Evolutionary conservation across 92 coral and sea anemone species (phyloP).

Genomic region (Zoanthus solanderi): DNA sequence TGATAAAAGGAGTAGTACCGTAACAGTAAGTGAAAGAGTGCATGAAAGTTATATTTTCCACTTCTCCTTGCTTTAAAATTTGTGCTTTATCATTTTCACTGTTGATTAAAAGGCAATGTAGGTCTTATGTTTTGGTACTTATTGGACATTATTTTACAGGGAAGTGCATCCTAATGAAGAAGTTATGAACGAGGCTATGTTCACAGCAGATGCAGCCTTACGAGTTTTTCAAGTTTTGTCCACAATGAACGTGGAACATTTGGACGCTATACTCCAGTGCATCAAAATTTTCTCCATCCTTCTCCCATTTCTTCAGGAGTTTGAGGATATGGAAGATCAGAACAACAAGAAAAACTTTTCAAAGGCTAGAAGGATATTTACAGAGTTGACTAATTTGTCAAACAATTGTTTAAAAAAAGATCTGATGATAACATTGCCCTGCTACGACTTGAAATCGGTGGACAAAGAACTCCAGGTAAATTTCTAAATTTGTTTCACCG

Average conservation of each 20-base stretch:
- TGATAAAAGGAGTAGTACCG: too few species aligned
- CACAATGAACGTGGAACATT: neutral
- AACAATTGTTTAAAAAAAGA: neutral
- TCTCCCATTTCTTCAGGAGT: constrained; percentile 11
- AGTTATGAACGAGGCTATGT: constrained; percentile 25
- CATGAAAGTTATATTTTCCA: too few species aligned
- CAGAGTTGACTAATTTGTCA: neutral
- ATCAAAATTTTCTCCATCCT: constrained; percentile 10
- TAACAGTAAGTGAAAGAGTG: too few species aligned
- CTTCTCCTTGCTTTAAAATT: too few species aligned
- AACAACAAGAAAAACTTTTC: neutral
- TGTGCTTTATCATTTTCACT: too few species aligned
- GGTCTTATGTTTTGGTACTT: neutral
- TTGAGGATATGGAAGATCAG: neutral
- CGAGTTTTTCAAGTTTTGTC: neutral
- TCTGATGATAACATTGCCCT: neutral
- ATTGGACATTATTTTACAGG: constrained; percentile 9
- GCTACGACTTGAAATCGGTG: neutral
- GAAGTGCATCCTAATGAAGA: constrained; percentile 14
- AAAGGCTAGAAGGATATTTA: neutral
- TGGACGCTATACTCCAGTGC: constrained; percentile 15
- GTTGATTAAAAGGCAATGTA: too few species aligned
- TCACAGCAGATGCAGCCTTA: constrained; percentile 22
- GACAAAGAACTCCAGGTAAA: constrained; percentile 22
- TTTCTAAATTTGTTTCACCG: too few species aligned